Conservation (phyloP, 2,888 invertebrate genomes). For the Coecobrya sp. region DNA sequence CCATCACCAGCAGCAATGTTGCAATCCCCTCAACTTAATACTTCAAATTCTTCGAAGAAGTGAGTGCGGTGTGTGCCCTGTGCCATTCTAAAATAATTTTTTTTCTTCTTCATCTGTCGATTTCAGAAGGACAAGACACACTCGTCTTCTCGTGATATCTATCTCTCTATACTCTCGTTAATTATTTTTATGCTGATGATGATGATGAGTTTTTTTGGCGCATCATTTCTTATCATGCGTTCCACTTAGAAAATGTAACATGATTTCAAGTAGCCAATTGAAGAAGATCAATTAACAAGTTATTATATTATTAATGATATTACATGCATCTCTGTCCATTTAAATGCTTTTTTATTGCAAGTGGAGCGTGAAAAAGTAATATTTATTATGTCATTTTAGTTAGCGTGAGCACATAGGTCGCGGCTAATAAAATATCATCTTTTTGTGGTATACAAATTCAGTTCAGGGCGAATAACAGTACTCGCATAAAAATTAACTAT, state of each 20-base stretch:
- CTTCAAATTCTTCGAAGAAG: conserved; percentile 78
- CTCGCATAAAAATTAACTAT: conserved; percentile 32
- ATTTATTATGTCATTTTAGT: conserved; percentile 57
- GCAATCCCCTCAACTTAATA: conserved; percentile 82
- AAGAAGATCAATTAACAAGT: conserved; percentile 62
- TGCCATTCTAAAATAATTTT: conserved; percentile 24
- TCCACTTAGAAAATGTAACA: no score
- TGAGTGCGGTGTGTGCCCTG: conserved; percentile 75
- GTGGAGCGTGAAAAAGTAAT: conserved; percentile 32
- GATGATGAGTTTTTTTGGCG: conserved; percentile 26
- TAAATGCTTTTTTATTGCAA: conserved; percentile 35
- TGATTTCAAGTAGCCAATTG: conserved; percentile 1
- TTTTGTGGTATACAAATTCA: not conserved
- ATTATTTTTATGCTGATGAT: conserved; percentile 57
- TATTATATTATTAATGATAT: conserved; percentile 62
- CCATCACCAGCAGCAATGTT: conserved; percentile 72
- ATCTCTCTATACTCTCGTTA: conserved; percentile 39
- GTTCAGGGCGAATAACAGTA: conserved; percentile 52
- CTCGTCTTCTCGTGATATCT: conserved; percentile 11
- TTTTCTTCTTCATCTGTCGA: conserved; percentile 42
- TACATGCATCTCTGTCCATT: conserved; percentile 20
- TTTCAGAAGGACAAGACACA: conserved; percentile 36
- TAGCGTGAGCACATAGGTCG: conserved; percentile 17
- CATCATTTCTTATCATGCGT: not conserved
- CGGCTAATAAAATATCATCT: conserved; percentile 17